phyloP scores from a whole-genome alignment of 2,888 invertebrate species.

The Teleogryllus oceanicus region DNA sequence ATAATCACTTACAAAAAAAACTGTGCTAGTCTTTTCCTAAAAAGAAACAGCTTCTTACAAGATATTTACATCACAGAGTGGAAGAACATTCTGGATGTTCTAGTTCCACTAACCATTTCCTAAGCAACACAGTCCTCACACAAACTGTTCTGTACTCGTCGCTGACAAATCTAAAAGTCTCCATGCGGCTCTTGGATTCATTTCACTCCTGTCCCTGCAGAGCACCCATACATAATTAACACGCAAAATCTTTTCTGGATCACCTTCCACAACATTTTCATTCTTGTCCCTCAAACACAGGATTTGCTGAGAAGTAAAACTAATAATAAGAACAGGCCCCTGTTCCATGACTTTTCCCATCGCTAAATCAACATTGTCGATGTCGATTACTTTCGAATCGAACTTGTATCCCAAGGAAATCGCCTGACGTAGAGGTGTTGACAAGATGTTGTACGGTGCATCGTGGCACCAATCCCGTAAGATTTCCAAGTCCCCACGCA shows the following conservation, averaged over 20 bases:
- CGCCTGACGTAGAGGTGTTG: constrained; percentile 85
- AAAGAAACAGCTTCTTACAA: constrained; percentile 19
- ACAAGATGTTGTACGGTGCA: constrained; percentile 85
- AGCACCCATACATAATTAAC: constrained; percentile 97
- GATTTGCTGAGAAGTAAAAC: constrained; percentile 95
- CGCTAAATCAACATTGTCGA: constrained; percentile 86
- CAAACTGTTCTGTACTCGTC: constrained; percentile 72
- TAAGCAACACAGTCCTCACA: constrained; percentile 41
- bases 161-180: constrained; percentile 86
- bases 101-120: constrained; percentile 18
- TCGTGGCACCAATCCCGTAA: constrained; percentile 98
- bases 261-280: constrained; percentile 87
- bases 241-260: constrained; percentile 90
- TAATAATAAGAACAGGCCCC: constrained; percentile 93
- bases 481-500: constrained; percentile 81
- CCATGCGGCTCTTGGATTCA: constrained; percentile 96
- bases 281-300: constrained; percentile 82
- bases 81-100: not conserved
- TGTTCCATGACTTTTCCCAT: constrained; percentile 99
- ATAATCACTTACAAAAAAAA: not conserved
- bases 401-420: constrained; percentile 72
- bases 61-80: constrained; percentile 22
- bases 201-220: constrained; percentile 89
- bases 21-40: not conserved
- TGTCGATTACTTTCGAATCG: constrained; percentile 83